These are phyloP conservation scores for Nemoura dubitans DNA, from an alignment of 2,888 invertebrate genomes.

Conservation along the genomic window DNA sequence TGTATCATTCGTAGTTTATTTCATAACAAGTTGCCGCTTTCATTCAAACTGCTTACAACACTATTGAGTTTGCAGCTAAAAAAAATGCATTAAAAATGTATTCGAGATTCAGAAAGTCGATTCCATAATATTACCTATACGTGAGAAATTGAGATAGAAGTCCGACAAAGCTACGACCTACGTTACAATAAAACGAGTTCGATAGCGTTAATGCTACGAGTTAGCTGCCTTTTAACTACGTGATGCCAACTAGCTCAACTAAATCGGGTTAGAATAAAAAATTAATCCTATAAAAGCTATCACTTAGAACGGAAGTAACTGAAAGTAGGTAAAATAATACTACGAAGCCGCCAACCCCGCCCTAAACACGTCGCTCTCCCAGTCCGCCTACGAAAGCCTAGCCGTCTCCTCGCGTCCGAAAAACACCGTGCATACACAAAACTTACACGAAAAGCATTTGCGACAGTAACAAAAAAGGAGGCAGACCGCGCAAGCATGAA, in stretches of 20 bases:
- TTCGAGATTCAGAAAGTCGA: neutral
- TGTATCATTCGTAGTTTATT: neutral
- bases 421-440: neutral
- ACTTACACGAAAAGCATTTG: slow-evolving; percentile 12
- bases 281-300: slow-evolving; percentile 29
- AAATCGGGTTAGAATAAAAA: slow-evolving; percentile 8
- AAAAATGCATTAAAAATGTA: slow-evolving; percentile 2
- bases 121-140: no score
- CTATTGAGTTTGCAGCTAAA: neutral
- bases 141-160: no score
- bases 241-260: slow-evolving; percentile 3
- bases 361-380: neutral
- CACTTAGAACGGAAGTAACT: slow-evolving; percentile 27
- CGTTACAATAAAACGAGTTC: neutral
- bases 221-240: slow-evolving; percentile 39
- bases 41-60: slow-evolving; percentile 3
- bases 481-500: neutral
- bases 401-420: neutral
- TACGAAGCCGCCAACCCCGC: neutral
- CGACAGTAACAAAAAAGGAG: neutral
- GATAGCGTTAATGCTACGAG: neutral
- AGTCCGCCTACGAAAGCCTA: neutral
- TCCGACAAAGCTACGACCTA: neutral
- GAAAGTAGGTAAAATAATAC: neutral
- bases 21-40: neutral